A percentile compares a stretch with the other conserved stretches of the same genome.
Evolutionary conservation across 2,113 vertebrate species (phyloP).

Genomic region (Corapipo altera): DNA sequence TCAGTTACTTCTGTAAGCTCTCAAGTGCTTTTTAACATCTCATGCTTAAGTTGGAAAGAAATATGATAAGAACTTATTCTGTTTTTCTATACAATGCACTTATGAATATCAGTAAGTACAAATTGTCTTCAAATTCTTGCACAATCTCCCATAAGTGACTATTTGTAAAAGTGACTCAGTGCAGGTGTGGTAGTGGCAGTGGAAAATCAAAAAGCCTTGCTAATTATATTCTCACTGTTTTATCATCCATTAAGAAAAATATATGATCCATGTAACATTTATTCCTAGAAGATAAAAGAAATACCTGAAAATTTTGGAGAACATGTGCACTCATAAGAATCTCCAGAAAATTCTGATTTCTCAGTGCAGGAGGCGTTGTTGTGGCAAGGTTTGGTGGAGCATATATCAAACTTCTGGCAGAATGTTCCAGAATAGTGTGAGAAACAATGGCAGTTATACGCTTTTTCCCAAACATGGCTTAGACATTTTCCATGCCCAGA

Average conservation of each 20-base stretch:
- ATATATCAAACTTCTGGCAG: conserved; percentile 79
- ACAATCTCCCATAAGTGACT: neutral
- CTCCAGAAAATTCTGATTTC: conserved; percentile 23
- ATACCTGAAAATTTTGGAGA: conserved; percentile 80
- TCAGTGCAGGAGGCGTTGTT: conserved; percentile 76
- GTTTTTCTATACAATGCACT: neutral
- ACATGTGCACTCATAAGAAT: conserved; percentile 74
- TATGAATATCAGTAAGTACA: neutral
- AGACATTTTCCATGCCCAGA: conserved; percentile 81
- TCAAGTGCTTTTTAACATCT: neutral
- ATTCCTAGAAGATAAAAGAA: neutral
- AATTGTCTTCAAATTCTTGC: neutral
- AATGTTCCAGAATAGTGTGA: conserved; percentile 77
- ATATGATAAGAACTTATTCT: neutral
- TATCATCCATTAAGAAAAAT: neutral
- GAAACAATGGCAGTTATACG: conserved; percentile 76
- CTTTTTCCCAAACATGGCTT: conserved; percentile 71
- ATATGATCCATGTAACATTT: neutral
- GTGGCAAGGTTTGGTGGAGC: conserved; percentile 74
- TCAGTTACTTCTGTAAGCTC: neutral
- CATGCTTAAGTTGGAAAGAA: neutral
- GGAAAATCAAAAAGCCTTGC: neutral
- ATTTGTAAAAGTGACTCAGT: neutral
- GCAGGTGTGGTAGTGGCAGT: neutral
- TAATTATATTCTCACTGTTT: neutral